These are phyloP conservation scores for Amphipoea oculea DNA, from an alignment of 2,888 invertebrate species.

Conservation along the genomic window DNA sequence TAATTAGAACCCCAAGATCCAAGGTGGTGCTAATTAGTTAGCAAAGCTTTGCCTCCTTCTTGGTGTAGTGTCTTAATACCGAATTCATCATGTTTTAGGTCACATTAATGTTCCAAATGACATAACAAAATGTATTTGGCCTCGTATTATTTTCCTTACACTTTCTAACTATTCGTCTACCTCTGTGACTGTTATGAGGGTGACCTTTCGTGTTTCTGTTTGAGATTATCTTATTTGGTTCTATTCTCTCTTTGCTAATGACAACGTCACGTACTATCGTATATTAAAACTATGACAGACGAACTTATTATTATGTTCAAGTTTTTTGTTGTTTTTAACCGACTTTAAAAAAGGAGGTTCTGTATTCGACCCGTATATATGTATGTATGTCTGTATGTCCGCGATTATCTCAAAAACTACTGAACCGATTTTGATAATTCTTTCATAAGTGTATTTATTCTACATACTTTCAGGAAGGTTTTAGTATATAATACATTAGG, in stretches of 20 bases:
- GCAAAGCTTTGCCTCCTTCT: constrained; percentile 17
- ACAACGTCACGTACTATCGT: constrained; percentile 12
- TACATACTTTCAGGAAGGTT: no score
- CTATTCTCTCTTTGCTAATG: constrained; percentile 36
- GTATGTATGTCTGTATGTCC: no score
- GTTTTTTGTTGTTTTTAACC: neutral
- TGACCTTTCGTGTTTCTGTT: constrained; percentile 35
- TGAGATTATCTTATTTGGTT: constrained; percentile 28
- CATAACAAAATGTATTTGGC: constrained; percentile 26
- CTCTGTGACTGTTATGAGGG: constrained; percentile 18
- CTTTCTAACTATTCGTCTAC: neutral
- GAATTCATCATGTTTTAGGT: constrained; percentile 7
- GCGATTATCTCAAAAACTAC: no score
- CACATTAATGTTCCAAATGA: constrained; percentile 30
- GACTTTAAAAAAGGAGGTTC: no score
- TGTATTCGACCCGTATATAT: no score
- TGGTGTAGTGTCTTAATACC: constrained; percentile 11
- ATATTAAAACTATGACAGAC: constrained; percentile 4
- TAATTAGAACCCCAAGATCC: constrained; percentile 36
- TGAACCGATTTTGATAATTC: no score
- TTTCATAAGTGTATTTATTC: no score
- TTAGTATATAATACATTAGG: no score
- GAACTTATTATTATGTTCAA: neutral
- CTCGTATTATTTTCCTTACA: constrained; percentile 25
- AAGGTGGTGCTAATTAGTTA: constrained; percentile 51